Evolutionary conservation across 2,888 invertebrate species (phyloP), one percentile per base, ranked within the genome.

Genomic region (Helleia helle): DNA sequence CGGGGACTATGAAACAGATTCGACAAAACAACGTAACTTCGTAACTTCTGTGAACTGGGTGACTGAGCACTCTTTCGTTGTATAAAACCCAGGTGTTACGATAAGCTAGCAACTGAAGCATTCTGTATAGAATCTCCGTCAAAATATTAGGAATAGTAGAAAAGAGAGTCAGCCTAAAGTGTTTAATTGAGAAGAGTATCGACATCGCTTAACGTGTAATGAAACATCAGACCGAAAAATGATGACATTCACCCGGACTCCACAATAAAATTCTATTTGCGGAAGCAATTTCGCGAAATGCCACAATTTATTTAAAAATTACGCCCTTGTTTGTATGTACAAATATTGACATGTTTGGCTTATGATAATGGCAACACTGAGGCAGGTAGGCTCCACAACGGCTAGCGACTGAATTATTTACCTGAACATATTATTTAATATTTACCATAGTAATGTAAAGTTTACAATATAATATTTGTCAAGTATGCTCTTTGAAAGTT

Each of bases 251-350:
- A 55, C 62, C 62, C 62, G 60, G 58, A 58, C 70, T 70, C 72
- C 80, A 73, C 75, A 75, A 66, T n/a, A n/a, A n/a, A n/a, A n/a
- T 72, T 67, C 65, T 81, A 77, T 84, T 84, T 83, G 81, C 73
- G 75, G 69, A 76, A 81, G 72, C 80, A 81, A 80, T 84, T 84
- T 84, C 65, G 80, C 81, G 67, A 83, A 81, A 81, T 80, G 77
- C 80, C 83, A 84, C 85, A 85, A 86, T 85, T 83, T 84, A 84
- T 86, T 85, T 84, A 86, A 86, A 86, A 86, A 85, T 84, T 84
- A 85, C 83, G 64, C 76, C 81, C 81, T 80, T 84, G 84, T 83
- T 84, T 84, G 81, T 81, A 70, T 72, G 70, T 63, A 70, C 73
- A 83, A 86, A 86, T 85, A 86, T 85, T 86, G 79, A 79, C 76